Conservation (phyloP, 2,888 invertebrate genomes). For the Drosophila longiperda region DNA sequence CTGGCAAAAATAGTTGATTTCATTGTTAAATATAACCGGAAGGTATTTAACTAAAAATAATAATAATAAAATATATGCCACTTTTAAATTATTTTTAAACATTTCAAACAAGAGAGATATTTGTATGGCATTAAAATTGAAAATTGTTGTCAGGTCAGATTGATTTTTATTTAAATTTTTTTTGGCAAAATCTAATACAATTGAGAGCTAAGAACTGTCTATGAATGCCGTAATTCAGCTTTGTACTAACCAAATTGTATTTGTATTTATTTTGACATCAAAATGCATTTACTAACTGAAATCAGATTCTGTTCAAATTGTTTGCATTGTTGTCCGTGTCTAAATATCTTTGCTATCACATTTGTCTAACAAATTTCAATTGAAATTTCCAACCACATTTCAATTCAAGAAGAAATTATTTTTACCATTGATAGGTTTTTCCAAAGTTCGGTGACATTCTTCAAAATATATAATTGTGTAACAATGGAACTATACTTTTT, state of each 20-base stretch:
- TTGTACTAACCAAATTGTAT: neutral
- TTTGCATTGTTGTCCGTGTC: neutral
- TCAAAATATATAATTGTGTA: constrained; percentile 1
- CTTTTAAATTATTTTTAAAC: neutral
- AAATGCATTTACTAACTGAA: neutral
- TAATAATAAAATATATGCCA: neutral
- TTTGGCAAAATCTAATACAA: neutral
- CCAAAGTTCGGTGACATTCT: constrained; percentile 2
- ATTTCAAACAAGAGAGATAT: too few species aligned
- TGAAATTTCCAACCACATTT: neutral
- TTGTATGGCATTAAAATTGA: neutral
- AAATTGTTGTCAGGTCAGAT: neutral
- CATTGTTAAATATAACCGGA: neutral
- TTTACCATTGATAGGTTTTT: neutral
- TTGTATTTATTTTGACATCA: neutral
- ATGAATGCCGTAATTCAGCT: neutral
- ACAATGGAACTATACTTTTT: constrained; percentile 1
- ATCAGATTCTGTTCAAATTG: neutral
- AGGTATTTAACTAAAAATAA: neutral
- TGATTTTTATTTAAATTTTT: neutral
- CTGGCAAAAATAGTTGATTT: neutral
- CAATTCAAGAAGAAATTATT: neutral
- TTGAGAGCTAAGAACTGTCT: neutral
- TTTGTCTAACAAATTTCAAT: constrained; percentile 2
- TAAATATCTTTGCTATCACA: neutral